Evolutionary conservation across 2,888 invertebrate species (phyloP), one percentile per base, ranked within the genome.

Genomic region (Rhagium mordax): DNA sequence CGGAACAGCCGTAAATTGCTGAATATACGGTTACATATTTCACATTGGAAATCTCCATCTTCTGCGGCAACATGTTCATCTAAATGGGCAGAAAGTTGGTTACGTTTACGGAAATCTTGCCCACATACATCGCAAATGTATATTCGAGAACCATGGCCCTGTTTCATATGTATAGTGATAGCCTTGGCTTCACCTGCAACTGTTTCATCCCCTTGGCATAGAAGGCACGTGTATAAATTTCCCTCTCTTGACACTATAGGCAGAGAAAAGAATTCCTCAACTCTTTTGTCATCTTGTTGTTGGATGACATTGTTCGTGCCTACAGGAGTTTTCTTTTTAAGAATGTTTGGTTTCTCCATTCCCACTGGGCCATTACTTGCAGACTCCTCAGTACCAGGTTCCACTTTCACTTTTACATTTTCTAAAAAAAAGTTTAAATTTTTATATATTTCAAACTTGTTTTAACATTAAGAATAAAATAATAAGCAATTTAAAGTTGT

Each of bases 61-160:
- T 92, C 91, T 33, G 89, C 89, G 7, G 90, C 90, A 29, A 92
- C 90, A 74, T 91, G 91, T 68, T 91, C 90, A 76, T 92, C 93
- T 51, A 93, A 86, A 86, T 94, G 94, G 5, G 88, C 84, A 0
- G 90, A 90, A 4, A 93, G 88, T 70, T 93, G 92, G n/a, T 89
- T 90, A 16, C 93, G 88, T 78, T 91, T 92, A 57, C 90, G 86
- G 82, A 94, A 92, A 60, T 93, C 91, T 21, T 89, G 87, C 0
- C 93, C 93, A 82, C 95, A 95, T 4, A 92, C 87, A 72, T 92
- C 92, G 78, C 95, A 95, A 62, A 94, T 91, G 83, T 94, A 94
- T 1, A 94, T 83, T 18, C 76, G 69, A n/a, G 71, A 88, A 61
- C 91, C 91, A 84, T 95, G 95, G 0, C 79, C 85, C 0, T 83